Percentiles rank a stretch among this genome's conserved stretches.
phyloP scores from a whole-genome alignment of 2,888 invertebrate genomes.

The Archips crataeganus region DNA sequence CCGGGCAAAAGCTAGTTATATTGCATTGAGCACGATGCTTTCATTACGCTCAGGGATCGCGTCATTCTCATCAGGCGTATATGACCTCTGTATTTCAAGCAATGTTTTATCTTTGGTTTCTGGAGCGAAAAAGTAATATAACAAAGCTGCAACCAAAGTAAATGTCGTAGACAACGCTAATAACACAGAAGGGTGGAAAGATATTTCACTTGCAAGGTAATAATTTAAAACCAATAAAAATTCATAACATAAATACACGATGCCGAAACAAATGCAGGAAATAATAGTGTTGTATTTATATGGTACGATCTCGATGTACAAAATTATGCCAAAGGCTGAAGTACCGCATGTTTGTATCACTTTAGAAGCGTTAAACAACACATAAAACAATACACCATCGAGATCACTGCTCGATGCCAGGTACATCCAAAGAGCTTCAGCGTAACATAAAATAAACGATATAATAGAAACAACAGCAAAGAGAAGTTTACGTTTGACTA shows the following conservation, averaged over 20 bases:
- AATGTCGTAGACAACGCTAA: not conserved
- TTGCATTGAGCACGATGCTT: not conserved
- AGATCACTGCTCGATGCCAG: not conserved
- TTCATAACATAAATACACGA: no score
- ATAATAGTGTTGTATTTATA: not conserved
- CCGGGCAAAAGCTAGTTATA: no score
- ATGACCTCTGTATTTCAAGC: not conserved
- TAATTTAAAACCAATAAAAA: not conserved
- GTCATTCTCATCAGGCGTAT: not conserved
- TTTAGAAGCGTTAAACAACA: not conserved
- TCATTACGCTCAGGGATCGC: not conserved
- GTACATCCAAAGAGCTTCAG: not conserved
- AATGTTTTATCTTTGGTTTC: constrained; percentile 7
- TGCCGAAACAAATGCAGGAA: not conserved
- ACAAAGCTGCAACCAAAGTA: not conserved
- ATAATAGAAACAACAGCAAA: not conserved
- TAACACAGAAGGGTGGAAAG: not conserved
- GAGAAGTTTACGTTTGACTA: not conserved
- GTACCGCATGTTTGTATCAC: not conserved
- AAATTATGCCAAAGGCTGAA: not conserved
- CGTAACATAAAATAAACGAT: not conserved
- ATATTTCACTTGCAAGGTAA: not conserved
- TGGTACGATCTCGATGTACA: not conserved
- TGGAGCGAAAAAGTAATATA: constrained; percentile 4
- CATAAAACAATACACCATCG: not conserved